Evolutionary conservation across 2,113 vertebrate genomes (phyloP).

Genomic region (Leptocoma aspasia): DNA sequence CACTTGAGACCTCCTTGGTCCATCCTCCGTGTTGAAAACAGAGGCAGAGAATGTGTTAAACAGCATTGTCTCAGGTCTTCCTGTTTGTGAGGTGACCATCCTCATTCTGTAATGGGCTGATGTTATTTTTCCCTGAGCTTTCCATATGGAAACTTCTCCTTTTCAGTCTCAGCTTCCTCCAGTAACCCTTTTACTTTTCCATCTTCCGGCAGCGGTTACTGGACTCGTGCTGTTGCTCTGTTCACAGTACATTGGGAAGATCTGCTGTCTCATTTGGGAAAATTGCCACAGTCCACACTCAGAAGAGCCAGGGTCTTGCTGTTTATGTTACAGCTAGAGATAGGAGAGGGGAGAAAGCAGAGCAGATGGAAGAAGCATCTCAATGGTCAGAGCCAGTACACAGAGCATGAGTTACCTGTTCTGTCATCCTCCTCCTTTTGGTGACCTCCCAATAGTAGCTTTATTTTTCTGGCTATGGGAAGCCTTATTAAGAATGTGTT

Average conservation of each 20-base stretch:
- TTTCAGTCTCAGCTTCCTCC: not conserved
- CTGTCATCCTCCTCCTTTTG: not conserved
- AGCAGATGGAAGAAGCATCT: not conserved
- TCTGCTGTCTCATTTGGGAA: not conserved
- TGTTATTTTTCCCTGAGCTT: not conserved
- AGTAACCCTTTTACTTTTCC: not conserved
- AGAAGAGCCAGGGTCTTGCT: not conserved
- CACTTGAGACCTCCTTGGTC: not conserved
- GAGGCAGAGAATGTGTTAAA: not conserved
- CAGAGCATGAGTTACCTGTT: not conserved
- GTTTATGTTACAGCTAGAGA: not conserved
- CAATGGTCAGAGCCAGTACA: not conserved
- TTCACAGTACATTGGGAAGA: not conserved
- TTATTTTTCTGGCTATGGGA: not conserved
- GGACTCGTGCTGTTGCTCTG: not conserved
- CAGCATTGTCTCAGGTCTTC: not conserved
- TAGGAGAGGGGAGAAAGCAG: not conserved
- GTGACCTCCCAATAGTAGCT: not conserved
- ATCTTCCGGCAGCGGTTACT: not conserved
- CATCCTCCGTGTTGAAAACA: not conserved
- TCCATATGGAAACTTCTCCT: not conserved
- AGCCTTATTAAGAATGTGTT: not conserved
- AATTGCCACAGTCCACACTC: not conserved
- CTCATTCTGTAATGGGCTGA: not conserved
- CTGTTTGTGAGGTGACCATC: not conserved